These are phyloP conservation scores for Mythimna vitellina DNA, from an alignment of 2,888 invertebrate species.

Conservation along the genomic window DNA sequence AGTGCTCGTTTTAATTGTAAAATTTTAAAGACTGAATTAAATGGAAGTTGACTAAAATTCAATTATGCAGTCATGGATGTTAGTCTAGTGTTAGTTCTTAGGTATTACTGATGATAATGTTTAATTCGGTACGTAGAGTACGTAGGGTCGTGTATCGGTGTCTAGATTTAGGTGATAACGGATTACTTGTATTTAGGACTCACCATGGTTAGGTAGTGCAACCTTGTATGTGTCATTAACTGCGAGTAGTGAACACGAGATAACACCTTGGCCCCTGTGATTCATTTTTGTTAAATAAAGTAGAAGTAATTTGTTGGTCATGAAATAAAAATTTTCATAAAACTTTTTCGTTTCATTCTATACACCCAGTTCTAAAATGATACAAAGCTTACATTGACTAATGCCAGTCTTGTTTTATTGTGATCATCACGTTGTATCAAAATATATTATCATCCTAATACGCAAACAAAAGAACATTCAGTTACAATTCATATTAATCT, in stretches of 20 bases:
- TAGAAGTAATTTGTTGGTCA: slow-evolving; percentile 85
- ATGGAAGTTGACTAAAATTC: slow-evolving; percentile 85
- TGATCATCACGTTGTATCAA: slow-evolving; percentile 60
- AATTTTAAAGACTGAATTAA: slow-evolving; percentile 89
- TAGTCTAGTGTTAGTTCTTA: slow-evolving; percentile 77
- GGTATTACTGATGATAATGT: slow-evolving; percentile 68
- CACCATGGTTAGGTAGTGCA: slow-evolving; percentile 76
- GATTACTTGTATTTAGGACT: slow-evolving; percentile 67
- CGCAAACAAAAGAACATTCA: slow-evolving; percentile 24
- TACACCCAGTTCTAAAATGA: slow-evolving; percentile 30
- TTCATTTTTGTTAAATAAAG: slow-evolving; percentile 86
- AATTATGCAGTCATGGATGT: slow-evolving; percentile 86
- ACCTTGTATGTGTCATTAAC: slow-evolving; percentile 63
- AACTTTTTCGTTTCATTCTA: slow-evolving; percentile 63
- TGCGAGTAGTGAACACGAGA: slow-evolving; percentile 80
- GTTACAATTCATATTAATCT: slow-evolving; percentile 36
- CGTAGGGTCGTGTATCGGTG: slow-evolving; percentile 72
- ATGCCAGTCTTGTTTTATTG: slow-evolving; percentile 76
- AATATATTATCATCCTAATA: slow-evolving; percentile 6
- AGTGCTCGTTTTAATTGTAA: slow-evolving; percentile 81
- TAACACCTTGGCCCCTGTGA: slow-evolving; percentile 88
- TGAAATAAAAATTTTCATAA: slow-evolving; percentile 85
- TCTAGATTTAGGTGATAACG: slow-evolving; percentile 70
- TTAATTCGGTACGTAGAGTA: slow-evolving; percentile 56
- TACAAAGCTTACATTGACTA: slow-evolving; percentile 73